phyloP scores from a whole-genome alignment of 2,113 vertebrate species.

The Hylia prasina region DNA sequence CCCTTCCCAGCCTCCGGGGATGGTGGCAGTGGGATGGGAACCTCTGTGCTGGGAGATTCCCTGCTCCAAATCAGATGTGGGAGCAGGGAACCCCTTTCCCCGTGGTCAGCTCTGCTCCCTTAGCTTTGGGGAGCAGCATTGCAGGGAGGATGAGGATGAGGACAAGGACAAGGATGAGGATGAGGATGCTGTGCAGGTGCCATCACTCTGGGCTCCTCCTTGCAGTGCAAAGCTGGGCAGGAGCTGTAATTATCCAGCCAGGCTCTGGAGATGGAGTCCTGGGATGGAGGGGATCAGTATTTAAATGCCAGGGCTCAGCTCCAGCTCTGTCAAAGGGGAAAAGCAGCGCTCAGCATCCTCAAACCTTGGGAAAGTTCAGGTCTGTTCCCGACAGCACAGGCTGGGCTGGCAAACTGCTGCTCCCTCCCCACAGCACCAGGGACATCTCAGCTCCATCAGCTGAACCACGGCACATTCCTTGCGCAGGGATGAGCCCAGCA shows the following conservation, averaged over 20 bases:
- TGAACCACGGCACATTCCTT: neutral
- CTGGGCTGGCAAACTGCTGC: neutral
- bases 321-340: neutral
- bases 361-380: neutral
- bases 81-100: neutral
- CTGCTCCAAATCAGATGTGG: accelerated
- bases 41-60: neutral
- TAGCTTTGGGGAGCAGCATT: neutral
- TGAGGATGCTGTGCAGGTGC: neutral
- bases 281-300: neutral
- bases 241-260: neutral
- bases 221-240: neutral
- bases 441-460: neutral
- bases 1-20: neutral
- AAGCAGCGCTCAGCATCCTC: neutral
- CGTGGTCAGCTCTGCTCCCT: neutral
- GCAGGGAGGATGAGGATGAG: neutral
- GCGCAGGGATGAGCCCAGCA: neutral
- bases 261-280: neutral
- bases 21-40: accelerated
- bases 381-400: accelerated
- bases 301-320: neutral
- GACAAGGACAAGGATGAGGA: neutral
- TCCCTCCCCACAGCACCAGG: neutral
- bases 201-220: neutral